Evolutionary conservation across 2,797 vertebrate genomes (phyloP), one percentile per base, ranked within the genome.

Genomic region (Aulostomus chinensis): DNA sequence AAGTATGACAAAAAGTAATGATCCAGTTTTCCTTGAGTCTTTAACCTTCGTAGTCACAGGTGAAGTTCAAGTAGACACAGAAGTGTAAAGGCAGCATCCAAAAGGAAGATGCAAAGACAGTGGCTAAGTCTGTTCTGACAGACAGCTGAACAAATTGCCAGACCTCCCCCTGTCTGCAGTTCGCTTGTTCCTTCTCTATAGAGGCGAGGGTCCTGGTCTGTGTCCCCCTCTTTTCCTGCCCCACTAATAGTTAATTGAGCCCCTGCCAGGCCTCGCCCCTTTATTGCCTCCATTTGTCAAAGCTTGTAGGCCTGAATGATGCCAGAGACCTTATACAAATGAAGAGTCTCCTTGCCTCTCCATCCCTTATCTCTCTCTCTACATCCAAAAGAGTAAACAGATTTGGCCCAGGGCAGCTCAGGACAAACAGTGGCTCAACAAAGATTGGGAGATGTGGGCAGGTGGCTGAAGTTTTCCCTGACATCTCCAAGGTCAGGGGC

Each of bases 251-350:
- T 88, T 88, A 80, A 87, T 88, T 84, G 82, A 89, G 76, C 83
- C 71, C 84, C 78, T 82, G 86, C 88, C 88, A 88, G 71, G 80
- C 80, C 83, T 86, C 80, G 62, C 78, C 84, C 83, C 62, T 90
- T 88, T 88, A 90, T 87, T 84, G 81, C 81, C 81, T 87, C 73
- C 85, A 83, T 89, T 91, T 91, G 88, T 93, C 89, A 89, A 84
- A 83, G 81, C 78, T 76, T 55, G 49, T 58, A 66, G 78, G 72
- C 62, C 64, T 90, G 88, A 91, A 91, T 90, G 80, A 85, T 78
- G 80, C 79, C 78, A 71, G 73, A 86, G 84, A 85, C 79, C 76
- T 85, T 85, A 84, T 88, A 89, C 91, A 91, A 90, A 90, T 85
- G 83, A 74, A 86, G 80, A 87, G 80, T 78, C 87, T 89, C 76